Evolutionary conservation across 2,888 invertebrate species (phyloP).

Genomic region (Ochropacha duplaris): DNA sequence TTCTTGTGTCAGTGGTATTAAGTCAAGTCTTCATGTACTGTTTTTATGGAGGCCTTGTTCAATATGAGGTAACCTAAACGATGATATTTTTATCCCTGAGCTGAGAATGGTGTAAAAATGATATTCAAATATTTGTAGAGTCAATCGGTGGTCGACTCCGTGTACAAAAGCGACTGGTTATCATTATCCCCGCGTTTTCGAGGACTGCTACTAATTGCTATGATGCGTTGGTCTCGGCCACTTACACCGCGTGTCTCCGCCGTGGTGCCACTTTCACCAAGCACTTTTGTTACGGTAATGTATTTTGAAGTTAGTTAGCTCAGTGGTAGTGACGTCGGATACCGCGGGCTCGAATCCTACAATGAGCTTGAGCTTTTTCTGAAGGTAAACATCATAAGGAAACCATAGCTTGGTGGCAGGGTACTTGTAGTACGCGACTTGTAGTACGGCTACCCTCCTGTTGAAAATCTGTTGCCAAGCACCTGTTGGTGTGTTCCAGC

Average conservation of each 20-base stretch:
- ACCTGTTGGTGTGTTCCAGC: no score
- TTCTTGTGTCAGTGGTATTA: slow-evolving; percentile 19
- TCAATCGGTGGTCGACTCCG: slow-evolving; percentile 31
- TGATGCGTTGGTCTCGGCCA: slow-evolving; percentile 44
- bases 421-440: no score
- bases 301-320: no score
- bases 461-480: no score
- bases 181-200: slow-evolving; percentile 45
- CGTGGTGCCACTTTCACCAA: slow-evolving; percentile 40
- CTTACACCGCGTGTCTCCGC: slow-evolving; percentile 33
- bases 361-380: no score
- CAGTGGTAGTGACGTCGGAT: no score
- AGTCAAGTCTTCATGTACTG: slow-evolving; percentile 46
- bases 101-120: neutral
- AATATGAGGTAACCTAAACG: slow-evolving; percentile 39
- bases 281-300: slow-evolving; percentile 45
- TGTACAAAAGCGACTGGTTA: slow-evolving; percentile 48
- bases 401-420: no score
- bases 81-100: neutral
- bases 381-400: no score
- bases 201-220: slow-evolving; percentile 40
- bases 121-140: slow-evolving; percentile 36
- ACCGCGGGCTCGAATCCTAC: no score
- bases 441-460: no score
- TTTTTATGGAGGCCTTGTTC: slow-evolving; percentile 42